Evolutionary conservation across 1,140 invertebrate genomes (phyloP), one percentile per base, ranked within the genome.

Genomic region (Drosophila simulans): DNA sequence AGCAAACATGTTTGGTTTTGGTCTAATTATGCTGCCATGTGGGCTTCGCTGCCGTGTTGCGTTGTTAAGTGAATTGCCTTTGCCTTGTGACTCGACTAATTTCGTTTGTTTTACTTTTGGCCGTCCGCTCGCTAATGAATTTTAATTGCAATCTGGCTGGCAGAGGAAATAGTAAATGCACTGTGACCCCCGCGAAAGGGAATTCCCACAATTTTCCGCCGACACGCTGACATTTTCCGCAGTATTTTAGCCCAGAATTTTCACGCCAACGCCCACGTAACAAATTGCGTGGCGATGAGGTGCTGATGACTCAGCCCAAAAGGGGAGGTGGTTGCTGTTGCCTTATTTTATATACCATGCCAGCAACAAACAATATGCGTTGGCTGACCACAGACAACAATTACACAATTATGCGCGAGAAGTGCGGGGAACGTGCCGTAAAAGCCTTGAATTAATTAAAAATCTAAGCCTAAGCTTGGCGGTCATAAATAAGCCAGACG

Each of bases 371-470:
- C 48, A 51, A 5, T 42, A 49, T 34, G 59, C 69, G 42, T 63
- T 74, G 57, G 53, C 77, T 83, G 81, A 84, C 80, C 80, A 84
- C 80, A 83, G 55, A 79, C 52, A 74, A 80, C 69, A 88, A 79
- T 88, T 88, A 88, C 79, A 88, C 79, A 86, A 86, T 79, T 86
- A 76, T 86, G 79, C 59, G 68, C 58, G 43, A 63, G 59, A 60
- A 56, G 65, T 31, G 34, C 46, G 27, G 37, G 27, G 39, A 86
- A 55, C 60, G 74, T 71, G 83, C 54, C 78, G 63, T 54, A 78
- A 86, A 83, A 86, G 71, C 83, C 84, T 86, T 86, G 83, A 86
- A 89, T 86, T 86, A 83, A 86, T 86, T 86, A 89, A 83, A 89
- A 86, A 86, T 86, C 80, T 83, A 86, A 89, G 83, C 83, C 84